Percentiles rank a stretch among this genome's conserved stretches.
phyloP scores from a whole-genome alignment of 1,140 invertebrate species.

The Popillia japonica region DNA sequence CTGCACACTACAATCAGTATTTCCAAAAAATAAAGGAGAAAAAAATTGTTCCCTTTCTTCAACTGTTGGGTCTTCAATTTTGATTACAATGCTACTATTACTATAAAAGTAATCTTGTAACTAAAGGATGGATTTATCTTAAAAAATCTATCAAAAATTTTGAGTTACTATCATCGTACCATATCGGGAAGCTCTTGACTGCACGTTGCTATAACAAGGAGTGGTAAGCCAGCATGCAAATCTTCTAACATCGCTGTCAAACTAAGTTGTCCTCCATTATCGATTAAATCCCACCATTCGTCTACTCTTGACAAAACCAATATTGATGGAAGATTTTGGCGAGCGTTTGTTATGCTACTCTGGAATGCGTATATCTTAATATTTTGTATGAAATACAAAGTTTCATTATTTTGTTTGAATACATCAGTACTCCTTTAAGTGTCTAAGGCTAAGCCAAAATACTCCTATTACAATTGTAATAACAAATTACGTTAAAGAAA shows the following conservation, averaged over 20 bases:
- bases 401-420: too few relatives aligned
- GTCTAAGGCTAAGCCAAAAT: too few relatives aligned
- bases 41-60: conserved; percentile 67
- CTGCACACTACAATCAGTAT: conserved; percentile 23
- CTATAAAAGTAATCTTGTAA: conserved; percentile 57
- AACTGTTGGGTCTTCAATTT: conserved; percentile 58
- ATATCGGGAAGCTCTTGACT: conserved; percentile 59
- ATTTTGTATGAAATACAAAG: too few relatives aligned
- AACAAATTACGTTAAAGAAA: too few relatives aligned
- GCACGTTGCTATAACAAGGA: conserved; percentile 62
- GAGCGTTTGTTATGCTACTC: conserved; percentile 60
- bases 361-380: not conserved
- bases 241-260: conserved; percentile 62
- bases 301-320: conserved; percentile 64
- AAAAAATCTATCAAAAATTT: not conserved
- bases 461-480: too few relatives aligned
- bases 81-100: conserved; percentile 58
- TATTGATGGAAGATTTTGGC: conserved; percentile 62
- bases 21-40: conserved; percentile 60
- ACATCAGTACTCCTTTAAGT: too few relatives aligned
- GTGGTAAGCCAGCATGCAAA: conserved; percentile 62
- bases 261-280: conserved; percentile 61
- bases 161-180: conserved; percentile 52
- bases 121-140: conserved; percentile 46
- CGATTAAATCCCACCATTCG: conserved; percentile 64